phyloP scores from a whole-genome alignment of 1,140 invertebrate genomes.

The Gerris buenoi region DNA sequence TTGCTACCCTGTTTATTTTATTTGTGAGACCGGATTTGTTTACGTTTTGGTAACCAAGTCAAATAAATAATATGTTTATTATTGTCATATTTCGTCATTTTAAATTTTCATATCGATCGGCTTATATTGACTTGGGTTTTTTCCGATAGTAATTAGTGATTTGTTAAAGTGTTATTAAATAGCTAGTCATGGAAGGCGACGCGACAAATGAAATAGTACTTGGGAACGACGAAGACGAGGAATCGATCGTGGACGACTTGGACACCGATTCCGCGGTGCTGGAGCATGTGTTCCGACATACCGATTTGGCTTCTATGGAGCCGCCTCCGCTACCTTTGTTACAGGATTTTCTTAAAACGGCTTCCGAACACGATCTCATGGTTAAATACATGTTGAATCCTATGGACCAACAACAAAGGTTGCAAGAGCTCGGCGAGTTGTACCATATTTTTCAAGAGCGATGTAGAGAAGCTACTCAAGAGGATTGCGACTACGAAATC shows the following conservation, averaged over 20 bases:
- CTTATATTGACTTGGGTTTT: no score
- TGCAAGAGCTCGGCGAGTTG: background rate
- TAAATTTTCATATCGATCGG: no score
- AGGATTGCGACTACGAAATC: background rate
- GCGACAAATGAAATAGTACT: no score
- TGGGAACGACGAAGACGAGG: background rate
- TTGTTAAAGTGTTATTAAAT: no score
- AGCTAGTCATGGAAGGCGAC: no score
- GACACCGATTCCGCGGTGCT: background rate
- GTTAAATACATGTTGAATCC: background rate
- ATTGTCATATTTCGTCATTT: no score
- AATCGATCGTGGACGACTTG: background rate
- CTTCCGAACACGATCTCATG: background rate
- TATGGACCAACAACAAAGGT: background rate
- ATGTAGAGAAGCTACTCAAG: background rate
- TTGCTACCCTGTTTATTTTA: no score
- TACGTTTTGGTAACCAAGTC: no score
- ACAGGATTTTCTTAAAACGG: background rate
- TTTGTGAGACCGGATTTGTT: no score
- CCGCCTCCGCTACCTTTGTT: background rate
- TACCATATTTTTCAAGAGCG: background rate
- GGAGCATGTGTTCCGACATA: background rate
- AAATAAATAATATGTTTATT: no score
- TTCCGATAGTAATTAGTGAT: no score
- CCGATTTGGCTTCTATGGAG: background rate